phyloP scores from a whole-genome alignment of 2,888 invertebrate genomes.

The Hirtodrosophila trivittata region DNA sequence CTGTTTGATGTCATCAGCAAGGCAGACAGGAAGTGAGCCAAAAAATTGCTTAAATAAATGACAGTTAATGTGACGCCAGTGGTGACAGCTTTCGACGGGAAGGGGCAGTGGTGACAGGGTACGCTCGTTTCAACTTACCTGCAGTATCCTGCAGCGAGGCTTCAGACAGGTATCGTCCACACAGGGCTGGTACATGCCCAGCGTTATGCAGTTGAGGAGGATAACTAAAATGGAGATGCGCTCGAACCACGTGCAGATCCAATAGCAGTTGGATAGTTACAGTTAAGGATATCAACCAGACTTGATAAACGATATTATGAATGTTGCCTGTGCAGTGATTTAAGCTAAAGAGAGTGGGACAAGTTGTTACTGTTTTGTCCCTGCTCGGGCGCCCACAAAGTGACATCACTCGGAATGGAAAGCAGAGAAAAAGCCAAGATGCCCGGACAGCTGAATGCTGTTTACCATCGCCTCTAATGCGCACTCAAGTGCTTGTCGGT shows the following conservation, averaged over 20 bases:
- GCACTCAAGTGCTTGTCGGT: constrained; percentile 68
- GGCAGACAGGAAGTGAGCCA: constrained; percentile 73
- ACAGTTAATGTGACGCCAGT: constrained; percentile 72
- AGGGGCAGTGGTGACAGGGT: neutral
- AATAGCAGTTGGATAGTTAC: constrained; percentile 14
- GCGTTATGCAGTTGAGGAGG: constrained; percentile 97
- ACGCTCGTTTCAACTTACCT: constrained; percentile 89
- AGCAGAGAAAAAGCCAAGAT: neutral
- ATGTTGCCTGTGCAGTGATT: constrained; percentile 26
- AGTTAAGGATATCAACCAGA: constrained; percentile 34
- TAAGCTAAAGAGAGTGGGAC: constrained; percentile 16
- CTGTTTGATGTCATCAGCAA: constrained; percentile 73
- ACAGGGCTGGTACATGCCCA: constrained; percentile 99
- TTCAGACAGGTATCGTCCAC: constrained; percentile 95
- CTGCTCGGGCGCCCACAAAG: constrained; percentile 4
- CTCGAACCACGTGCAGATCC: constrained; percentile 95
- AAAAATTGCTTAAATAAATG: constrained; percentile 77
- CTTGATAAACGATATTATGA: neutral
- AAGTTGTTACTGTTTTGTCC: neutral
- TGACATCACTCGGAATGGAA: neutral
- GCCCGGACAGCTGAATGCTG: constrained; percentile 39
- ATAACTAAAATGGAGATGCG: constrained; percentile 99
- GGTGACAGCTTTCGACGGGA: constrained; percentile 38
- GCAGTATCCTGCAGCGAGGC: constrained; percentile 94
- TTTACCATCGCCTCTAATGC: constrained; percentile 62